These are phyloP conservation scores for Streptopelia turtur DNA, from an alignment of 2,797 vertebrate species.

Conservation along the genomic window DNA sequence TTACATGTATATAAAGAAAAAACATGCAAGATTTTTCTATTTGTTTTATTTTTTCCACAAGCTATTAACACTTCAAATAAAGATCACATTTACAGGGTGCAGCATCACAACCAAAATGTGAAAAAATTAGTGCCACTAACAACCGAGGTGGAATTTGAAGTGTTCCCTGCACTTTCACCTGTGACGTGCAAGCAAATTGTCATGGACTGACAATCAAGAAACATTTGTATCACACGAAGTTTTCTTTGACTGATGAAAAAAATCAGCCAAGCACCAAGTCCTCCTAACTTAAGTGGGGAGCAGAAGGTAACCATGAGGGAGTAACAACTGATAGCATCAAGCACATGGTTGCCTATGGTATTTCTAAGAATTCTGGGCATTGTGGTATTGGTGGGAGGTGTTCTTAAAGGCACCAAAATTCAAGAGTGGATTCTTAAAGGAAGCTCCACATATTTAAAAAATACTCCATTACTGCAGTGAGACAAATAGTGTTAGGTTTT, in stretches of 20 bases:
- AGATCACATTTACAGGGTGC: neutral
- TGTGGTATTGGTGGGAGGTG: neutral
- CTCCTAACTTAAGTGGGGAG: neutral
- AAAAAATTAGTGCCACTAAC: neutral
- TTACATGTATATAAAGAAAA: neutral
- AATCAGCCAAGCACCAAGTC: neutral
- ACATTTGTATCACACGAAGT: neutral
- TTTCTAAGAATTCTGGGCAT: neutral
- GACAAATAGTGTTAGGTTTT: neutral
- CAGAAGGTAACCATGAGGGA: neutral
- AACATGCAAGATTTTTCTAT: accelerated
- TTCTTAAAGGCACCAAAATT: neutral
- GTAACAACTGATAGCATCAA: neutral
- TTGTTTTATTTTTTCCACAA: neutral
- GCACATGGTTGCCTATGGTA: accelerated
- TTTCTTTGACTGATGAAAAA: neutral
- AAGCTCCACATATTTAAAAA: neutral
- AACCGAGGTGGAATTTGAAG: neutral
- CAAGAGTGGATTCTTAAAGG: neutral
- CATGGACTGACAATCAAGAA: neutral
- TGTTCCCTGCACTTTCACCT: neutral
- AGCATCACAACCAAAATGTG: neutral
- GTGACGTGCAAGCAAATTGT: neutral
- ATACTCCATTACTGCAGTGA: too few species aligned
- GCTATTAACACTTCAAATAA: neutral